Evolutionary conservation across 2,113 vertebrate genomes (phyloP), one percentile per base, ranked within the genome.

Genomic region (Colius striatus): DNA sequence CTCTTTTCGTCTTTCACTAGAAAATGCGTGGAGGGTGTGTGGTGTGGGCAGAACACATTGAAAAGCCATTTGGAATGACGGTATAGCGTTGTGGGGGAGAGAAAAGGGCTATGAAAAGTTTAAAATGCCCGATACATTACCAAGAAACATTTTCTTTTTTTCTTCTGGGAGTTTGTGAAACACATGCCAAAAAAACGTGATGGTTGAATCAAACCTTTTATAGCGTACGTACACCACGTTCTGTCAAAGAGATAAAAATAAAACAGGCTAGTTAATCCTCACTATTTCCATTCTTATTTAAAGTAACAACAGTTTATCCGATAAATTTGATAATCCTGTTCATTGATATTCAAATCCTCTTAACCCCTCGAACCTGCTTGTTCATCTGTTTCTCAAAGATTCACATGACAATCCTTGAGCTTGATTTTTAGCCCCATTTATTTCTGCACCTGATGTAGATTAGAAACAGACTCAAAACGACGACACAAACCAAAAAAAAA

Each of bases 161-260:
- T 98, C 90, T 92, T 97, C 98, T 58, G 92, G 53, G 48, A 98
- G 84, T 18, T 94, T 22, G 20, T 85, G 74, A 96, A 98, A 98
- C 63, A 97, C 94, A 16, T 21, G 26, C 98, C 98, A 98, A 95
- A 98, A 98, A 86, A 96, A 91, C 84, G 63, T 82, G 82, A 98
- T 96, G 27, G 94, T 95, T 83, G 9, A 25, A 95, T 98, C 97
- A 25, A 29, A 88, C 14, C 50, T 20, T 3, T 30, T 3, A 62
- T 97, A 98, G 3, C 0, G 0, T 0, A 0, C 0, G 16, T 98
- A 98, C 0, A 0, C 12, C 36, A 77, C 93, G 22, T 90, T 95
- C 98, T 98, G 95, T 78, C 11, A 11, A 66, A 89, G 57, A 95
- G 66, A 90, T 15, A 95, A 93, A 96, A 96, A 89, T 34, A 90